Percentiles rank a stretch among this genome's conserved stretches.
Conservation (phyloP, 2,113 vertebrate genomes). For the Lates calcarifer region DNA sequence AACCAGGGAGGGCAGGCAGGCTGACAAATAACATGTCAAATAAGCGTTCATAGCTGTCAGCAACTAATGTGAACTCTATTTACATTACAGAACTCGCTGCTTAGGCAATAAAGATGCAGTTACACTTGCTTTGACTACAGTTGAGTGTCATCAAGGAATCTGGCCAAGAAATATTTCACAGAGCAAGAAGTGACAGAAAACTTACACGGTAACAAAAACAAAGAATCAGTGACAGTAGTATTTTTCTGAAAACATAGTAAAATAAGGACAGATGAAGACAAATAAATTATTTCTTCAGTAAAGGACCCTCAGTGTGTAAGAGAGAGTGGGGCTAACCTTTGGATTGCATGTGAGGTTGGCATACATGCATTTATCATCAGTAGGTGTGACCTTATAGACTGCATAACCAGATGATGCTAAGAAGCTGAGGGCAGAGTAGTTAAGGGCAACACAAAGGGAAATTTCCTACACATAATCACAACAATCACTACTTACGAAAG, state of each 20-base stretch:
- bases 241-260: not conserved
- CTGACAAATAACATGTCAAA: slow-evolving; percentile 33
- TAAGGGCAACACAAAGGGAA: slow-evolving; percentile 56
- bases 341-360: slow-evolving; percentile 91
- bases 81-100: slow-evolving; percentile 1
- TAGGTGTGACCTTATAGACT: slow-evolving; percentile 91
- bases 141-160: not conserved
- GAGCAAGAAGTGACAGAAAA: not conserved
- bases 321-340: slow-evolving; percentile 82
- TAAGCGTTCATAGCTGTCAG: slow-evolving; percentile 11
- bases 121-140: slow-evolving; percentile 18
- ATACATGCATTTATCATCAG: slow-evolving; percentile 88
- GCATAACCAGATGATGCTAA: slow-evolving; percentile 93
- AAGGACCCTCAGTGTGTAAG: not conserved
- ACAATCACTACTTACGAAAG: not conserved
- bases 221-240: not conserved
- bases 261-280: not conserved
- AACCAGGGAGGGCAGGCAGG: not conserved
- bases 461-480: not conserved
- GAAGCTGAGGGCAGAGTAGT: slow-evolving; percentile 83
- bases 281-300: not conserved
- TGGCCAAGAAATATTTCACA: slow-evolving; percentile 11
- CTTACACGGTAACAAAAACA: not conserved
- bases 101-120: slow-evolving; percentile 26
- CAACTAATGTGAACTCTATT: not conserved